Evolutionary conservation across 2,797 vertebrate species (phyloP).

Genomic region (Strix occidentalis): DNA sequence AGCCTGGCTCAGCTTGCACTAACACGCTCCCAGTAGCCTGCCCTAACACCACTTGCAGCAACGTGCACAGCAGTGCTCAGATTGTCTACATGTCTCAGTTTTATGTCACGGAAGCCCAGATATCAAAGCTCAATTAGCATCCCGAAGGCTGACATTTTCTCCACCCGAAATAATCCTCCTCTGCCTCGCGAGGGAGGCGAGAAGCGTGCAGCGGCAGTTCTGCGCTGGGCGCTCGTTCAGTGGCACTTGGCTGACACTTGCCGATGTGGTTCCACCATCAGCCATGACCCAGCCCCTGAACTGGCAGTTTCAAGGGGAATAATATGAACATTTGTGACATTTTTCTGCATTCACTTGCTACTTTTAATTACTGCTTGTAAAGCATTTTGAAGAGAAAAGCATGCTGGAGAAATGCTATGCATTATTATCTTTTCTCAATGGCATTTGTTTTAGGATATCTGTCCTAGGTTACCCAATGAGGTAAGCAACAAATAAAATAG

Average conservation of each 20-base stretch:
- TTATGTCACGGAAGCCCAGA: neutral
- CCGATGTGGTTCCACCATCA: neutral
- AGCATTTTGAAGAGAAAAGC: neutral
- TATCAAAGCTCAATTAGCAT: neutral
- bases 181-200: neutral
- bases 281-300: neutral
- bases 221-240: neutral
- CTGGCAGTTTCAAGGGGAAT: neutral
- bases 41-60: neutral
- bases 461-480: neutral
- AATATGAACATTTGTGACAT: neutral
- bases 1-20: neutral
- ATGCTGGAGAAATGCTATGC: neutral
- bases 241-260: constrained; percentile 66
- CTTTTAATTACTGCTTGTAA: neutral
- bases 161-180: neutral
- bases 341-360: neutral
- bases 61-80: neutral
- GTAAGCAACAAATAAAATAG: neutral
- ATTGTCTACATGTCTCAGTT: neutral
- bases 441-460: neutral
- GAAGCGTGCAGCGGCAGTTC: neutral
- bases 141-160: neutral
- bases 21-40: neutral
- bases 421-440: neutral